Percentiles rank a stretch among this genome's conserved stretches.
Evolutionary conservation across 2,797 vertebrate species (phyloP).

Genomic region (Sebastolobus alascanus): DNA sequence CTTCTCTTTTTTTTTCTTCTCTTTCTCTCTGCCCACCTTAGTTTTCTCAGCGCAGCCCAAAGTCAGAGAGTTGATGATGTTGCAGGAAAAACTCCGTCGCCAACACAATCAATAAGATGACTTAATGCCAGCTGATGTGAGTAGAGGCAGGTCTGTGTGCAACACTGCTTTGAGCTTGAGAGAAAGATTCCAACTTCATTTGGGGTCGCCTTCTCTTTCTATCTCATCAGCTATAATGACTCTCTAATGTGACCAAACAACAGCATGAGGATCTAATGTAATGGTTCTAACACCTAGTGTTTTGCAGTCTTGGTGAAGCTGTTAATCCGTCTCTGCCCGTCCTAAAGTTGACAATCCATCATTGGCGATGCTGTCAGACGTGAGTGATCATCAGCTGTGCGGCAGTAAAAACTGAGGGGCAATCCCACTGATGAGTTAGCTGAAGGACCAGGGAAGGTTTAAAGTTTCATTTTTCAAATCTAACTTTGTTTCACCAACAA

Average conservation of each 20-base stretch:
- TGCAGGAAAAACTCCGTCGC: slow-evolving; percentile 43
- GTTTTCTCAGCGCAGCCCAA: slow-evolving; percentile 24
- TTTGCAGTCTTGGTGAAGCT: not conserved
- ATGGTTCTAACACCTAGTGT: not conserved
- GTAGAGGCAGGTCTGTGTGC: slow-evolving; percentile 18
- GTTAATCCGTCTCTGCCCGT: slow-evolving; percentile 9
- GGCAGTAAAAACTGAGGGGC: not conserved
- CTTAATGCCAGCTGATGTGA: slow-evolving; percentile 41
- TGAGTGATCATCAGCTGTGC: slow-evolving; percentile 16
- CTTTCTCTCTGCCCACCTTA: not conserved
- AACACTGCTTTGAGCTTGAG: not conserved
- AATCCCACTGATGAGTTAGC: slow-evolving; percentile 4
- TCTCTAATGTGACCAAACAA: slow-evolving; percentile 7
- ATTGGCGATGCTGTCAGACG: not conserved
- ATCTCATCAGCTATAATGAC: slow-evolving; percentile 20
- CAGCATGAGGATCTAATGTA: not conserved
- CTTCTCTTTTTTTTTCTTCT: not conserved
- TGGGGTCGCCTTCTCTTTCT: slow-evolving; percentile 1
- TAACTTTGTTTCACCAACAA: not conserved
- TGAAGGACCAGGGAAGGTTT: not conserved
- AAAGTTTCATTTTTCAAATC: not conserved
- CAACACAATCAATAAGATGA: slow-evolving; percentile 54
- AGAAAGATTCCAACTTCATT: not conserved
- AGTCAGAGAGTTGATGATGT: slow-evolving; percentile 56
- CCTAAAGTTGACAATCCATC: slow-evolving; percentile 20